These are phyloP conservation scores for Thera britannica DNA, from an alignment of 2,888 invertebrate species.

Conservation along the genomic window DNA sequence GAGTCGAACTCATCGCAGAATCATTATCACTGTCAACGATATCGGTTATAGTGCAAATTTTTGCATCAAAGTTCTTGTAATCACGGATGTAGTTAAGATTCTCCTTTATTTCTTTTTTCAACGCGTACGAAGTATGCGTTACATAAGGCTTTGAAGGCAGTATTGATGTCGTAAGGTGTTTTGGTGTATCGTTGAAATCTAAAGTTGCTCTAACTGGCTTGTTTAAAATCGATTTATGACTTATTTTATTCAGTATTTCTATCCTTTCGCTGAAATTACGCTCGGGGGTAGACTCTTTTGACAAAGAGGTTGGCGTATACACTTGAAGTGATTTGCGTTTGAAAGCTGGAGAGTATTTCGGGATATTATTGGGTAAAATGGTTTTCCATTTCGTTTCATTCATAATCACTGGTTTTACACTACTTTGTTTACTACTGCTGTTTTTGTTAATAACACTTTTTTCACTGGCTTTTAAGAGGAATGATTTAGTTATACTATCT, in stretches of 20 bases:
- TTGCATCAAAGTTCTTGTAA: slow-evolving; percentile 76
- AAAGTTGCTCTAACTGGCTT: slow-evolving; percentile 59
- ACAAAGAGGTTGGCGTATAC: slow-evolving; percentile 78
- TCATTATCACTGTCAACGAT: slow-evolving; percentile 93
- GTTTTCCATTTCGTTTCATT: slow-evolving; percentile 78
- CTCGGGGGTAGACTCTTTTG: slow-evolving; percentile 80
- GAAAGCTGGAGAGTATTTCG: slow-evolving; percentile 93
- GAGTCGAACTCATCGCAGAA: slow-evolving; percentile 94
- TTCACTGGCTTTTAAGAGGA: slow-evolving; percentile 69
- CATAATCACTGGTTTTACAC: slow-evolving; percentile 60
- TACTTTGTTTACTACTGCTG: slow-evolving; percentile 51
- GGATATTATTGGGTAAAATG: slow-evolving; percentile 83
- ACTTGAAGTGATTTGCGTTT: slow-evolving; percentile 90
- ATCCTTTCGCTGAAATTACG: slow-evolving; percentile 66
- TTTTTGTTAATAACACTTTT: slow-evolving; percentile 60
- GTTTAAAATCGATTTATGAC: slow-evolving; percentile 53
- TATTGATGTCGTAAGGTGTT: slow-evolving; percentile 50
- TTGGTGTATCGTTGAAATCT: slow-evolving; percentile 58
- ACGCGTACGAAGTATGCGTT: slow-evolving; percentile 48
- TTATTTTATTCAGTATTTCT: slow-evolving; percentile 60
- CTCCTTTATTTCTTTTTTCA: slow-evolving; percentile 65
- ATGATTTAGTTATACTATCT: slow-evolving; percentile 81
- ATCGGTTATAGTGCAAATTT: slow-evolving; percentile 77
- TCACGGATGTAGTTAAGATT: slow-evolving; percentile 63
- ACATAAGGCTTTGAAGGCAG: slow-evolving; percentile 51